Evolutionary conservation across 2,888 invertebrate genomes (phyloP).

Genomic region (Petrolisthes cinctipes): DNA sequence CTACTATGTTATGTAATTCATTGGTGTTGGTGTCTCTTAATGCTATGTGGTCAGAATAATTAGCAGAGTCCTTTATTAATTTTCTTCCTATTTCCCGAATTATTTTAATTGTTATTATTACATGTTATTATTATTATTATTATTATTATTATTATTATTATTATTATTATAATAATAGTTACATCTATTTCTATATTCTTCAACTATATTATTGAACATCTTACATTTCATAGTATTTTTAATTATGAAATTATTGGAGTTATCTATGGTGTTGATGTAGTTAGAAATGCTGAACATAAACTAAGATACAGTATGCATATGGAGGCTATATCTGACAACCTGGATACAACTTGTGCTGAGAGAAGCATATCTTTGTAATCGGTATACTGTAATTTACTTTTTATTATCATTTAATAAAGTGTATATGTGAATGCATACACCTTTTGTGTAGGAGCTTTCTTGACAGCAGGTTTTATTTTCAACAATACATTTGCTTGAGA

Average conservation of each 20-base stretch:
- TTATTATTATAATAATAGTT: not conserved
- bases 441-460: too few relatives aligned
- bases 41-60: not conserved
- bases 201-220: not conserved
- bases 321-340: too few relatives aligned
- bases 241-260: not conserved
- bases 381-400: too few relatives aligned
- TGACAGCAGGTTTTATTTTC: too few relatives aligned
- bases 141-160: not conserved
- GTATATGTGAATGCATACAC: too few relatives aligned
- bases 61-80: not conserved
- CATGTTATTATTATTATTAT: not conserved
- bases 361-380: too few relatives aligned
- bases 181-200: not conserved
- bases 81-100: not conserved
- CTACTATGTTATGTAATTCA: not conserved
- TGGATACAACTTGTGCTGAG: too few relatives aligned
- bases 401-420: too few relatives aligned
- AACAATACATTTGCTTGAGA: too few relatives aligned
- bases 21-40: not conserved
- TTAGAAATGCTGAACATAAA: too few relatives aligned
- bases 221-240: not conserved
- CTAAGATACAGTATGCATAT: too few relatives aligned
- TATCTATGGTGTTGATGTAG: too few relatives aligned
- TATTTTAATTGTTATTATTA: not conserved